A percentile compares a stretch with the other conserved stretches of the same genome.
These are phyloP conservation scores for Rutpela maculata DNA, from an alignment of 2,888 invertebrate species.

Conservation along the genomic window DNA sequence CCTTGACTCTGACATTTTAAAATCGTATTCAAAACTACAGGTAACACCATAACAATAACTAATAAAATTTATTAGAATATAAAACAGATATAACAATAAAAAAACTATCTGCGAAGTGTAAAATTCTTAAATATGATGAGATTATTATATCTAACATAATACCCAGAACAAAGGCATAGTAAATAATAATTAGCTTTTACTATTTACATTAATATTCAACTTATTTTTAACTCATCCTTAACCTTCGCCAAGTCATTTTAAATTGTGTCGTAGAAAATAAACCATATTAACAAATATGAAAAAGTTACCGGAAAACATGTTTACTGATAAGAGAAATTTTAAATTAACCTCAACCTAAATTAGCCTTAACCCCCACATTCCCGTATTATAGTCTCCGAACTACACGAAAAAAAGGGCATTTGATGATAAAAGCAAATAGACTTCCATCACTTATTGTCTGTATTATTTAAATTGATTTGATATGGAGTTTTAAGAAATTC, in stretches of 20 bases:
- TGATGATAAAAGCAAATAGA: too few relatives aligned
- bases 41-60: neutral
- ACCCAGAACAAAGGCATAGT: neutral
- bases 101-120: too few relatives aligned
- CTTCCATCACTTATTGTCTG: too few relatives aligned
- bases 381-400: too few relatives aligned
- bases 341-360: too few relatives aligned
- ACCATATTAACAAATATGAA: neutral
- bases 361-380: neutral
- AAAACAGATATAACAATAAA: too few relatives aligned
- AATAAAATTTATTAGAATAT: too few relatives aligned
- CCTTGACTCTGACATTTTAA: neutral
- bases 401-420: too few relatives aligned
- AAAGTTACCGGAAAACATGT: neutral
- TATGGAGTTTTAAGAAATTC: too few relatives aligned
- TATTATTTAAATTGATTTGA: too few relatives aligned
- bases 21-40: neutral
- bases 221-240: neutral
- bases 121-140: neutral
- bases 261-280: conserved; percentile 4
- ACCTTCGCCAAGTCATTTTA: neutral
- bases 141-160: neutral
- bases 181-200: neutral
- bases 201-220: neutral
- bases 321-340: neutral